Evolutionary conservation across 2,797 vertebrate species (phyloP), one percentile per base, ranked within the genome.

Genomic region (Austrolebias charrua): DNA sequence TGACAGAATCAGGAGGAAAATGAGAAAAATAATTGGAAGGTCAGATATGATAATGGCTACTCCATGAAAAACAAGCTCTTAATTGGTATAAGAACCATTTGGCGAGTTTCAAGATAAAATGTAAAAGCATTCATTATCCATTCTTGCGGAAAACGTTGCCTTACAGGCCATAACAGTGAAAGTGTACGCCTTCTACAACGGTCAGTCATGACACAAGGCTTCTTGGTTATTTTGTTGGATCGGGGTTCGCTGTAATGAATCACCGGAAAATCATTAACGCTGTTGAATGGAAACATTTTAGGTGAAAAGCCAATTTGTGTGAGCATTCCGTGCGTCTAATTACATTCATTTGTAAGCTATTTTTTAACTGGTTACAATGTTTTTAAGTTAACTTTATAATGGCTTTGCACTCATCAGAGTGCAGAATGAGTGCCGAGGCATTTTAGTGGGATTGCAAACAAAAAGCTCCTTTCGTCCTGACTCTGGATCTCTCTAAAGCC

Each of bases 11-110:
- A 73, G 71, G 82, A 75, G 66, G 62, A 84, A 89, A 93, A 91
- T 89, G 85, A 90, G 85, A 83, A 82, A 93, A 92, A 92, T 93
- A 93, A 94, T 92, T 94, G 92, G 91, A 92, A 91, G 92, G 92
- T 93, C 92, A 93, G 84, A 90, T 91, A 90, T 90, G 87, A 92
- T 93, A 92, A 92, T 92, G 88, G 88, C 85, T 85, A 90, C 82
- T 91, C 87, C 78, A 83, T 88, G 80, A 86, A 84, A 83, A 92
- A 86, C 58, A 91, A 85, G 85, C 55, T 87, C 79, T 87, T 94
- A 95, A 95, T 91, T 93, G 92, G 83, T 89, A 71, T 75, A 75
- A 92, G 89, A 83, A 86, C 83, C 76, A 43, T 86, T 90, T 87
- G 88, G 83, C 46, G 44, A 81, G 81, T 91, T 93, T 94, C 88